Conservation (phyloP, 1,140 invertebrate species). For the Sipha flava region DNA sequence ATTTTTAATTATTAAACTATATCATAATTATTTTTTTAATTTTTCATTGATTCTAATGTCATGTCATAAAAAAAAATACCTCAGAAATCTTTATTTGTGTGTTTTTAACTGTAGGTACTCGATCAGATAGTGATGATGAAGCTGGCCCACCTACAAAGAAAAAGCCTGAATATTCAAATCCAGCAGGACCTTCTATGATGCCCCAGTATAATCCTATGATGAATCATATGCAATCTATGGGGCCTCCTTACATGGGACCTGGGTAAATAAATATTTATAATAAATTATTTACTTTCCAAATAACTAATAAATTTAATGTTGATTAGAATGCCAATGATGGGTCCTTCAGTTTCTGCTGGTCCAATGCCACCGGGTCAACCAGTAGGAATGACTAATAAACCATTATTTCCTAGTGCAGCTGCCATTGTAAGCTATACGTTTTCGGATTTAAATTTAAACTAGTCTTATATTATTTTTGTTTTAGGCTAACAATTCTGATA, state of each 20-base stretch:
- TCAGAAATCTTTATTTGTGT: neutral
- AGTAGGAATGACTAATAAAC: constrained; percentile 44
- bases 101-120: neutral
- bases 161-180: constrained; percentile 52
- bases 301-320: constrained; percentile 20
- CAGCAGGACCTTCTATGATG: constrained; percentile 49
- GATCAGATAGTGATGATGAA: constrained; percentile 61
- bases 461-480: neutral
- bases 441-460: no score
- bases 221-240: constrained; percentile 57
- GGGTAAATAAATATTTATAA: constrained; percentile 39
- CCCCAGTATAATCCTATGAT: constrained; percentile 56
- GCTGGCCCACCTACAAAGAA: constrained; percentile 63
- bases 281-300: neutral
- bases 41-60: no score
- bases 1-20: no score
- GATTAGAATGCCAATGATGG: constrained; percentile 47
- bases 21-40: no score
- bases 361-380: constrained; percentile 17
- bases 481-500: constrained; percentile 19
- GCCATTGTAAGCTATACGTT: constrained; percentile 46
- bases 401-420: constrained; percentile 65
- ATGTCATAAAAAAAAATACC: neutral
- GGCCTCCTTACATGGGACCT: constrained; percentile 61
- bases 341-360: constrained; percentile 26